phyloP scores from a whole-genome alignment of 1,140 invertebrate species.

The Drosophila oshimai region DNA sequence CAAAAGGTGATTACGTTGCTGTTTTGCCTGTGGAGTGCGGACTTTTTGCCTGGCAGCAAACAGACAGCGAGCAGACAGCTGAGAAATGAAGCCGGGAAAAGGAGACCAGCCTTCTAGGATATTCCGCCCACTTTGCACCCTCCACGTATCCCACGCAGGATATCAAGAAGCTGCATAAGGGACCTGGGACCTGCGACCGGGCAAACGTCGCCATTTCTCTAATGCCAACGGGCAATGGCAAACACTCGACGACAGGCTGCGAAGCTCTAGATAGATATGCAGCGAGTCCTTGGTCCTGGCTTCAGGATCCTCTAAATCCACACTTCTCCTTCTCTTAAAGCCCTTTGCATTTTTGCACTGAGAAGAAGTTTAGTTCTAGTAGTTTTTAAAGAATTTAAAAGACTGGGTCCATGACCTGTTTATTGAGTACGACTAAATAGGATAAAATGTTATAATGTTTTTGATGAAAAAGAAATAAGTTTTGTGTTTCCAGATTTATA shows the following conservation, averaged over 20 bases:
- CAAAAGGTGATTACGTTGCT: constrained; percentile 82
- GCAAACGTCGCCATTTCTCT: constrained; percentile 64
- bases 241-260: constrained; percentile 43
- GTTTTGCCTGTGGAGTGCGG: constrained; percentile 64
- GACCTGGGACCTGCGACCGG: constrained; percentile 21
- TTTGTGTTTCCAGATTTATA: too few relatives aligned
- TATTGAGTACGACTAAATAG: too few relatives aligned
- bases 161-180: constrained; percentile 71
- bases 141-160: constrained; percentile 24
- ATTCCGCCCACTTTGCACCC: neutral
- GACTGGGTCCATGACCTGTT: too few relatives aligned
- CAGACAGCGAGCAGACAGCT: constrained; percentile 69
- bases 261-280: constrained; percentile 46
- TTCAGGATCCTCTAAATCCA: neutral
- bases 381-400: too few relatives aligned
- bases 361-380: neutral
- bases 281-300: constrained; percentile 37
- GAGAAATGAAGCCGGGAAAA: constrained; percentile 63
- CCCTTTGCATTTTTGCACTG: constrained; percentile 50
- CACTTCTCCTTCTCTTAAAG: neutral
- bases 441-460: too few relatives aligned
- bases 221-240: constrained; percentile 66
- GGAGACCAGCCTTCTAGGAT: neutral
- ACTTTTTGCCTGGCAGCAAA: constrained; percentile 58
- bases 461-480: too few relatives aligned